Conservation (phyloP, 1,140 invertebrate genomes). For the Vanessa tameamea region DNA sequence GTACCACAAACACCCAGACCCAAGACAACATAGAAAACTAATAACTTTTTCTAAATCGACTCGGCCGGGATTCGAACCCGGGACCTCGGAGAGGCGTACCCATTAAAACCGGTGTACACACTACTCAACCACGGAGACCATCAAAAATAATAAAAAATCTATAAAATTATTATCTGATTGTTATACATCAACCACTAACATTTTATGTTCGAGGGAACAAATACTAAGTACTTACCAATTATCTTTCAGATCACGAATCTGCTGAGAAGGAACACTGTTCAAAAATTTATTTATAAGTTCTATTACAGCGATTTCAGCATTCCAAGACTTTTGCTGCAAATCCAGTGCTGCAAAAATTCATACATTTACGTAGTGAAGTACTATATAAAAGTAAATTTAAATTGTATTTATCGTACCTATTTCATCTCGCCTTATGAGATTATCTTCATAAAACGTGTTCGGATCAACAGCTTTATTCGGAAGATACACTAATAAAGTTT, state of each 20-base stretch:
- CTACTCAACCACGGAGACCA: too few relatives aligned
- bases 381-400: not conserved
- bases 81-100: too few relatives aligned
- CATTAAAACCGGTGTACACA: too few relatives aligned
- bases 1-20: too few relatives aligned
- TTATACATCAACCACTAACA: too few relatives aligned
- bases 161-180: too few relatives aligned
- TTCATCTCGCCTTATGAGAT: constrained; percentile 80
- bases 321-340: constrained; percentile 71
- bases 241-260: constrained; percentile 81
- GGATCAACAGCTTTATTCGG: constrained; percentile 84
- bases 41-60: too few relatives aligned
- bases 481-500: constrained; percentile 85
- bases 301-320: constrained; percentile 84
- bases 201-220: not conserved
- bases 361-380: not conserved
- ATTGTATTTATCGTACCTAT: constrained; percentile 64
- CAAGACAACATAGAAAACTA: too few relatives aligned
- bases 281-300: constrained; percentile 88
- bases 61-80: too few relatives aligned
- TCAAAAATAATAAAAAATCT: too few relatives aligned
- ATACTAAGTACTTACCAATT: constrained; percentile 76
- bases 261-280: constrained; percentile 80
- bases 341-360: constrained; percentile 53
- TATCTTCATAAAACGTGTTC: constrained; percentile 84